Evolutionary conservation across 2,113 vertebrate genomes (phyloP).

Genomic region (Aramus guarauna): DNA sequence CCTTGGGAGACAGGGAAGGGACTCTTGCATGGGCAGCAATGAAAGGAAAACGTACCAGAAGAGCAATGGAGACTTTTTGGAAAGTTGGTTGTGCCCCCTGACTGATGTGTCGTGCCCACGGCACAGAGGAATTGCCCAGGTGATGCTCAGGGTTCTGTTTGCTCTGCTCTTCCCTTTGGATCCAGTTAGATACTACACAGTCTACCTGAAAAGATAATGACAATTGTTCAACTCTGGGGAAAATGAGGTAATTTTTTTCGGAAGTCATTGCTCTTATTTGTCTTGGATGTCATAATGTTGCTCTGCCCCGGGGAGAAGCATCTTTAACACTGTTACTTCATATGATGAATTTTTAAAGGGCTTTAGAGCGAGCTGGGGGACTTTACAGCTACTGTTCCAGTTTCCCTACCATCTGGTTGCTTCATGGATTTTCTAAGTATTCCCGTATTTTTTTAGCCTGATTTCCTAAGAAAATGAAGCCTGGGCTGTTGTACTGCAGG

Average conservation of each 20-base stretch:
- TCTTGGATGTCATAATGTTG: not conserved
- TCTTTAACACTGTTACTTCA: not conserved
- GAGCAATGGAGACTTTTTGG: fast-evolving
- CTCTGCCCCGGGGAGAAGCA: not conserved
- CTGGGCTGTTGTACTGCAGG: not conserved
- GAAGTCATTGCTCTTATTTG: not conserved
- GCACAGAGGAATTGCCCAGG: not conserved
- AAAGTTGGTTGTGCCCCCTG: not conserved
- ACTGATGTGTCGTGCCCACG: not conserved
- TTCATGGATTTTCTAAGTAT: not conserved
- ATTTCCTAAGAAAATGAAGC: not conserved
- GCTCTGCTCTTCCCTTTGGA: not conserved
- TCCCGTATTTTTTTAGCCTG: not conserved
- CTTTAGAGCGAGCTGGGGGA: not conserved
- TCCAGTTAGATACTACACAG: not conserved
- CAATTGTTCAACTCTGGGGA: not conserved
- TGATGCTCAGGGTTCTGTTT: not conserved
- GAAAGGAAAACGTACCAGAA: not conserved
- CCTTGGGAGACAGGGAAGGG: not conserved
- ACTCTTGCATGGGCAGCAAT: not conserved
- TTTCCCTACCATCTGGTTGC: not conserved
- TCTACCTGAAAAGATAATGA: not conserved
- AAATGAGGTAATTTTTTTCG: not conserved
- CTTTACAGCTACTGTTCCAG: not conserved
- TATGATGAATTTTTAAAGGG: slow-evolving; percentile 10